Evolutionary conservation across 2,797 vertebrate species (phyloP).

Genomic region (Gephyroberyx darwinii): DNA sequence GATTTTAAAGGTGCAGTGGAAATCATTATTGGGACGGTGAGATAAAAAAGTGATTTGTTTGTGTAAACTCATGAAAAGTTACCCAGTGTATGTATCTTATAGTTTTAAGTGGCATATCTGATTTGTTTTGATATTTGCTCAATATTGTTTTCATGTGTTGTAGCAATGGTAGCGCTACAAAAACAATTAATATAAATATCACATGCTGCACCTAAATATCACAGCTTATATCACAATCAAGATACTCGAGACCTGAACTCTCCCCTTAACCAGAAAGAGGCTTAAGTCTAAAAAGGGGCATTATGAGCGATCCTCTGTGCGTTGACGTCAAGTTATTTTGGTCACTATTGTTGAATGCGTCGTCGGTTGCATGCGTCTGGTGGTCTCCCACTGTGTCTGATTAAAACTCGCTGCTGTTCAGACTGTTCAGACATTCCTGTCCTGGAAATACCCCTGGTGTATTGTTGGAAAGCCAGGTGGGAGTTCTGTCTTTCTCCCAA

Average conservation of each 20-base stretch:
- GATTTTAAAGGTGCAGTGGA: slow-evolving; percentile 12
- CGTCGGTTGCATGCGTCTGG: slow-evolving; percentile 2
- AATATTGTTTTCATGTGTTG: slow-evolving; percentile 41
- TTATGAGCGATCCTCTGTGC: background rate
- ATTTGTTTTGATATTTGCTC: slow-evolving; percentile 22
- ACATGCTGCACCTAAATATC: no score
- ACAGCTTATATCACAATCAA: no score
- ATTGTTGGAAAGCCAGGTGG: slow-evolving; percentile 5
- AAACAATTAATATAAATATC: slow-evolving; percentile 5
- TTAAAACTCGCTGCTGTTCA: slow-evolving; percentile 9
- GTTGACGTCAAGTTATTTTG: background rate
- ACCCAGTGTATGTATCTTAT: no score
- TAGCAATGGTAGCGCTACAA: slow-evolving; percentile 31
- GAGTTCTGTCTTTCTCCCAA: background rate
- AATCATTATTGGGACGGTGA: slow-evolving; percentile 4
- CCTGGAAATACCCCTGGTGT: slow-evolving; percentile 4
- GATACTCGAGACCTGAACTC: no score
- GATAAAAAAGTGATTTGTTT: background rate
- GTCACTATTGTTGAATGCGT: background rate
- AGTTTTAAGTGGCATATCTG: slow-evolving; percentile 6
- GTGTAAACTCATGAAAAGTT: no score
- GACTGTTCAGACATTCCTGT: slow-evolving; percentile 7
- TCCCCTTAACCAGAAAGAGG: background rate
- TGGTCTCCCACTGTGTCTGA: slow-evolving; percentile 9
- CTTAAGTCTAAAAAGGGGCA: background rate